Base-by-base conservation (phyloP, 2,888 invertebrate genomes). In the Caenorhabditis plicata region DNA sequence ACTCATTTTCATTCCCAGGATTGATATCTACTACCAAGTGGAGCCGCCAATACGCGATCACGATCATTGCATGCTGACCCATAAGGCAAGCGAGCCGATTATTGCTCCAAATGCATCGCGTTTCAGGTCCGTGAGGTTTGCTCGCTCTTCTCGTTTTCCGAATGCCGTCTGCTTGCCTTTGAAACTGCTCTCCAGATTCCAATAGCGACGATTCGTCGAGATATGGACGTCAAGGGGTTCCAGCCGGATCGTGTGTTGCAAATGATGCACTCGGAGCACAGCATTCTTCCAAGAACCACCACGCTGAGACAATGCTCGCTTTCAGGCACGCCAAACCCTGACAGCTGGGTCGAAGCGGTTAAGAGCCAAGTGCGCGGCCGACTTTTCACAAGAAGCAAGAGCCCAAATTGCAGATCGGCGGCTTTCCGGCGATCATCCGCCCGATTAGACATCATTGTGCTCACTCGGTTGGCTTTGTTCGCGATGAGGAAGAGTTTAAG, bases 11-110 rank as follows among this genome's bases (percentile, higher is more conserved):
- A 13, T 32, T 64, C 69, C 35, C 39, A 76, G 76, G 38, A 61
- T 76, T 29, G 76, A 76, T 43, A 63, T 73, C 8, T 69, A 69
- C 48, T 71, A 74, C 36, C 73, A 75, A 62, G 72, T 76, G 20
- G 76, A 76, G 36, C 66, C 72, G 1, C 75, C 74, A 17, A 68
- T 76, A 31, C 61, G 68, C 29, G 76, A 76, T 26, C 65, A 68
- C 36, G 68, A 75, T 42, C 67, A 71, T 44, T 64, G 64, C 31
- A 66, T 66, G 7, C 43, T 76, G 19, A 62, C 74, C 36, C 67
- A 72, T 29, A 76, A 77, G 53, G 71, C 20, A 40, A 23, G 25
- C 22, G n/a, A 40, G 9, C 9, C 17, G 23, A 39, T 7, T n/a
- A n/a, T n/a, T n/a, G n/a, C n/a, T n/a, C n/a, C n/a, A n/a, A n/a